phyloP scores from a whole-genome alignment of 2,113 vertebrate species.

The Columba janthina region DNA sequence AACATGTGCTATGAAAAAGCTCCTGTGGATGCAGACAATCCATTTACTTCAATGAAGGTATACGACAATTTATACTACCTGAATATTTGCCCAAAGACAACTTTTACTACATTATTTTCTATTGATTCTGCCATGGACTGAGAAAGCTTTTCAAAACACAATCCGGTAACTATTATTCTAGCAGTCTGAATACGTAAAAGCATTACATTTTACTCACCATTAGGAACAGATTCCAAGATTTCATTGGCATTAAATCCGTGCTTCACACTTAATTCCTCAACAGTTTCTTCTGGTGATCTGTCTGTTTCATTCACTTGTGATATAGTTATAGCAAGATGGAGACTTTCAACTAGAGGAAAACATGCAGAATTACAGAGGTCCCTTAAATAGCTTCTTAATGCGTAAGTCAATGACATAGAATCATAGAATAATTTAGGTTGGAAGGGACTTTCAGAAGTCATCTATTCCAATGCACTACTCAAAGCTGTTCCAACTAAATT shows the following conservation, averaged over 20 bases:
- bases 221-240: not conserved
- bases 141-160: not conserved
- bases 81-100: not conserved
- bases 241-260: not conserved
- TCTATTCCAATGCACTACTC: not conserved
- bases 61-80: not conserved
- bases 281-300: not conserved
- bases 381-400: not conserved
- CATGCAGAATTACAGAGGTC: not conserved
- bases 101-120: not conserved
- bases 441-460: not conserved
- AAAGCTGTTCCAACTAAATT: not conserved
- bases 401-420: not conserved
- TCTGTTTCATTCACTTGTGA: slow-evolving; percentile 36
- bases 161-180: not conserved
- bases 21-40: not conserved
- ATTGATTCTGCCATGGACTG: not conserved
- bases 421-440: not conserved
- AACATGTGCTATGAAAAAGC: not conserved
- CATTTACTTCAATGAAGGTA: not conserved
- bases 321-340: slow-evolving; percentile 64
- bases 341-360: slow-evolving; percentile 73
- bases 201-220: slow-evolving; percentile 70
- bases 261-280: slow-evolving; percentile 6
- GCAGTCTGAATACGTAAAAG: not conserved